Percentiles rank a stretch among this genome's conserved stretches.
These are phyloP conservation scores for Platyscapa corneri DNA, from an alignment of 1,140 invertebrate genomes.

Conservation along the genomic window DNA sequence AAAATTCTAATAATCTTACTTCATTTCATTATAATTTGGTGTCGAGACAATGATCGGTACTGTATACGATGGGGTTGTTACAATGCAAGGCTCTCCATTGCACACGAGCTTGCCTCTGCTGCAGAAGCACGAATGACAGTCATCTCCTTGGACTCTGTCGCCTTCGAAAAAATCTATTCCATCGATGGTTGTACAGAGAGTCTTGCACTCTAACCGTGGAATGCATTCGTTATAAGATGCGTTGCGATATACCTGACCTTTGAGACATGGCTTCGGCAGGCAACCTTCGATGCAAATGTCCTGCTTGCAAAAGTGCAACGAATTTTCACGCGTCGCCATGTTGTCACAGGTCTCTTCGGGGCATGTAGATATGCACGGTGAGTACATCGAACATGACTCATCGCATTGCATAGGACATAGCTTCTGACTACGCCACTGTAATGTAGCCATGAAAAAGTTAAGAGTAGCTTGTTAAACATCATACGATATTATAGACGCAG, in stretches of 20 bases:
- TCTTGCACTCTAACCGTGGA: constrained; percentile 81
- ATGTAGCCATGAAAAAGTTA: not conserved
- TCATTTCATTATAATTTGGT: not conserved
- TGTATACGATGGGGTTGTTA: constrained; percentile 53
- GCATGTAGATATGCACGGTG: constrained; percentile 87
- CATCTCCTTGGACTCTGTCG: constrained; percentile 82
- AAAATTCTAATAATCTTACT: not conserved
- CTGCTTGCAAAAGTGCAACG: constrained; percentile 78
- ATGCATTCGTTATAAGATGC: constrained; percentile 82
- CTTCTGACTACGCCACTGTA: constrained; percentile 84
- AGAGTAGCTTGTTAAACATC: no score
- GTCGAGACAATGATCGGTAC: constrained; percentile 56
- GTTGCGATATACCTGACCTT: constrained; percentile 83
- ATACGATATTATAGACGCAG: no score
- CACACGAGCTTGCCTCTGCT: constrained; percentile 81
- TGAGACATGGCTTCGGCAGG: constrained; percentile 81
- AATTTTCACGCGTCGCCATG: constrained; percentile 77
- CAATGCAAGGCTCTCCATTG: constrained; percentile 80
- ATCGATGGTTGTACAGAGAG: constrained; percentile 81
- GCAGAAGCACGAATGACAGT: constrained; percentile 86
- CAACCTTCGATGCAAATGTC: constrained; percentile 89
- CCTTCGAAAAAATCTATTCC: constrained; percentile 84
- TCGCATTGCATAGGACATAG: constrained; percentile 93
- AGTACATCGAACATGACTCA: constrained; percentile 84
- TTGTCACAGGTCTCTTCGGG: constrained; percentile 90